Evolutionary conservation across 2,888 invertebrate species (phyloP), one percentile per base, ranked within the genome.

Genomic region (Athalia circularis): DNA sequence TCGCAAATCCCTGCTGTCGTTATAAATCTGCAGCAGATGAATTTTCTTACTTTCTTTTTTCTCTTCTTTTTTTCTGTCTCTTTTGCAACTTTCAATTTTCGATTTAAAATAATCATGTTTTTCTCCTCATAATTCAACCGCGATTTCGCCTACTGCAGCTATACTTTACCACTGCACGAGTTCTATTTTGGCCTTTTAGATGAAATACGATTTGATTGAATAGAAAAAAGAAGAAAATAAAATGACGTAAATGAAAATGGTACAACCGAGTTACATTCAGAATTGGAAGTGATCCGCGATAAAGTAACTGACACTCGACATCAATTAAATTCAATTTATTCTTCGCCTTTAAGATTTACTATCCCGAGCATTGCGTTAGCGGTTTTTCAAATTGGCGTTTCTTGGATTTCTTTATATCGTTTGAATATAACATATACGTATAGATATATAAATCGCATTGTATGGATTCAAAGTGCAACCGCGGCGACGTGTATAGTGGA

Each of bases 91-190:
- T n/a, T n/a, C 4, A 54, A 54, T 54, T 54, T 54, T 54, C 7
- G n/a, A n/a, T n/a, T 54, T n/a, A 54, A 57, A 29, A 29, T 9
- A 13, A 59, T 72, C 59, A 59, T 72, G 72, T 72, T 72, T 72
- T 59, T 13, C 9, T 62, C 54, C 59, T 72, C 57, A 72, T 72
- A 29, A 59, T 72, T 43, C 8, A 47, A 72, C 64, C 29, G 11
- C 45, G 45, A 9, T 4, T 64, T 4, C 13, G 9, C 5, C 13
- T 43, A 8, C 13, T 43, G 4, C 64, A 29, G 29, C 29, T 29
- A 29, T 29, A 29, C 29, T 29, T 29, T 29, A 29, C 29, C 29
- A 29, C 29, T 29, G 29, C 29, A 29, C 29, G 29, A 0, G 29
- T 29, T 2, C 29, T 29, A n/a, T n/a, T 29, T 29, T 29, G 29